Conservation (phyloP, 2,113 vertebrate genomes). For the Vombatus ursinus region DNA sequence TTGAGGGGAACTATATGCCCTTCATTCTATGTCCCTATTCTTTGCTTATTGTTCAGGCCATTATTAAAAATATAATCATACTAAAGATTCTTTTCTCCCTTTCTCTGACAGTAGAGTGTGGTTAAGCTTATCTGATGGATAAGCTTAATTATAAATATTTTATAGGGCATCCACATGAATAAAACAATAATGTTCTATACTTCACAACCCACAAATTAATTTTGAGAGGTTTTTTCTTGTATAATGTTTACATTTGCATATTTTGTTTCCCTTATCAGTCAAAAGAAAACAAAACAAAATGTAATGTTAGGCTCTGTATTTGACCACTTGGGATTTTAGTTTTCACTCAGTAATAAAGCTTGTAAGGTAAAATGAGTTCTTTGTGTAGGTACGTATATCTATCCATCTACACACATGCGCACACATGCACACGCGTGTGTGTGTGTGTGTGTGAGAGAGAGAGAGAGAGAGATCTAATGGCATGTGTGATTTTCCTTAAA, state of each 20-base stretch:
- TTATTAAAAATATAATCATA: constrained; percentile 30
- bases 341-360: neutral
- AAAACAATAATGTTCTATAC: constrained; percentile 3
- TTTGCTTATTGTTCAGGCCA: constrained; percentile 43
- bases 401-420: too few relatives aligned
- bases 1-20: neutral
- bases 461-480: neutral
- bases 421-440: too few relatives aligned
- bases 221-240: neutral
- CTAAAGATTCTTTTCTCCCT: neutral
- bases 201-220: neutral
- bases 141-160: constrained; percentile 2
- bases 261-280: neutral
- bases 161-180: neutral
- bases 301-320: neutral
- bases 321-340: neutral
- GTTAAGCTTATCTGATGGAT: constrained; percentile 1
- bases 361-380: neutral
- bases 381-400: neutral
- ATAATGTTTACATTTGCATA: neutral
- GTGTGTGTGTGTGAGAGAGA: neutral
- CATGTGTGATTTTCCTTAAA: neutral
- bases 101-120: neutral
- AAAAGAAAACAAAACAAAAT: neutral
- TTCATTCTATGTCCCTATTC: constrained; percentile 33